Evolutionary conservation across 2,797 vertebrate species (phyloP), one percentile per base, ranked within the genome.

Genomic region (Tinamus major): DNA sequence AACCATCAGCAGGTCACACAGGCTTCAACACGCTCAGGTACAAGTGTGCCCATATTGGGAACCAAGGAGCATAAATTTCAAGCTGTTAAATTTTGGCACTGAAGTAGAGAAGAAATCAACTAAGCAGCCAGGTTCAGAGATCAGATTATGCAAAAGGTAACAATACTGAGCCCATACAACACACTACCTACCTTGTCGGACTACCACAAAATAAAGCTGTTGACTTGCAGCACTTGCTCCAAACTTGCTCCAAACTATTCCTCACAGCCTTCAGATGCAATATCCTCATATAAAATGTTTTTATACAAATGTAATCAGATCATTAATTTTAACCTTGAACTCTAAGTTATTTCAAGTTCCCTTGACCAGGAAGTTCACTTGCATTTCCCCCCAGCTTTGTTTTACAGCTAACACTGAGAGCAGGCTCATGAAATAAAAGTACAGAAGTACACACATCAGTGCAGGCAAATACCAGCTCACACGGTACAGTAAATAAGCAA

Each of bases 161-260:
- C 24, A 13, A 33, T 13, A 3, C 23, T 70, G 61, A 61, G 65
- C 58, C 16, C 9, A 53, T 9, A 14, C 48, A 23, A 31, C 17
- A n/a, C 53, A 69, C 26, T 71, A 33, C 27, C 23, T n/a, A 85
- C 15, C 35, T 56, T 56, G 84, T 19, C 33, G 77, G 44, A 69
- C 64, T 42, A 64, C 6, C 4, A 16, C 42, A 87, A 81, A 87
- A 84, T 6, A 46, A 0, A 3, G 17, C 24, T 78, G 26, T 14
- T 64, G 27, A 41, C 24, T 11, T 39, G 31, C 5, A 65, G 18
- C 0, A 0, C 10, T 20, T 71, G 64, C 35, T 29, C 48, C 48
- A 46, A 63, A 0, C 10, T 20, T 68, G 59, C 35, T 29, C 53
- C 48, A 46, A 63, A 74, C 44, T n/a, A n/a, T 56, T 56, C 53